Conservation (phyloP, 2,797 vertebrate species). For the Helostoma temminkii region DNA sequence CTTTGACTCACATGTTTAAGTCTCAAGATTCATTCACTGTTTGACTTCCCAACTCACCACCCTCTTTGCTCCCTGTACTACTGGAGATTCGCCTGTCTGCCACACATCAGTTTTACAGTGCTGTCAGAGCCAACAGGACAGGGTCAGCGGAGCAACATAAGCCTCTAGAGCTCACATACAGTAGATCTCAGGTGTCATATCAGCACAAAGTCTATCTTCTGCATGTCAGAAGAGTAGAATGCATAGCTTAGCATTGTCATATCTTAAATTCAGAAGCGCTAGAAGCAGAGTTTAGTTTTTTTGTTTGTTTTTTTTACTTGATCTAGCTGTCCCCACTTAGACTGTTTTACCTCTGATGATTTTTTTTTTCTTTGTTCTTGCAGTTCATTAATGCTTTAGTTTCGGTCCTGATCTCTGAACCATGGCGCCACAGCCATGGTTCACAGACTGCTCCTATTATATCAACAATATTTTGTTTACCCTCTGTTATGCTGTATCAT, state of each 20-base stretch:
- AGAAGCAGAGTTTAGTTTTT: constrained; percentile 6
- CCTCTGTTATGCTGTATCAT: constrained; percentile 6
- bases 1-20: constrained; percentile 37
- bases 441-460: constrained; percentile 27
- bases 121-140: constrained; percentile 55
- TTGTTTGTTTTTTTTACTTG: constrained; percentile 16
- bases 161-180: constrained; percentile 33
- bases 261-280: constrained; percentile 16
- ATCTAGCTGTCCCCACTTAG: constrained; percentile 1
- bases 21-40: constrained; percentile 37
- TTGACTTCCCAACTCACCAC: constrained; percentile 41
- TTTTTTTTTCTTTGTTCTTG: constrained; percentile 26
- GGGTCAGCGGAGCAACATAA: constrained; percentile 58
- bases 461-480: constrained; percentile 41
- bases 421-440: no score
- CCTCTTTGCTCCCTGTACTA: constrained; percentile 37
- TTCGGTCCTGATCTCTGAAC: constrained; percentile 34
- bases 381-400: constrained; percentile 48
- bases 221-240: constrained; percentile 19
- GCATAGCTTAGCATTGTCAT: constrained; percentile 26
- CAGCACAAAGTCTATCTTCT: constrained; percentile 14
- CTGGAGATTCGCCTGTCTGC: constrained; percentile 55
- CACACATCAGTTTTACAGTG: constrained; percentile 36
- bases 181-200: constrained; percentile 12
- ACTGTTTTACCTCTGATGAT: constrained; percentile 14